A percentile compares a stretch with the other conserved stretches of the same genome.
Conservation (phyloP, 1,140 invertebrate species). For the Triops cancriformis region DNA sequence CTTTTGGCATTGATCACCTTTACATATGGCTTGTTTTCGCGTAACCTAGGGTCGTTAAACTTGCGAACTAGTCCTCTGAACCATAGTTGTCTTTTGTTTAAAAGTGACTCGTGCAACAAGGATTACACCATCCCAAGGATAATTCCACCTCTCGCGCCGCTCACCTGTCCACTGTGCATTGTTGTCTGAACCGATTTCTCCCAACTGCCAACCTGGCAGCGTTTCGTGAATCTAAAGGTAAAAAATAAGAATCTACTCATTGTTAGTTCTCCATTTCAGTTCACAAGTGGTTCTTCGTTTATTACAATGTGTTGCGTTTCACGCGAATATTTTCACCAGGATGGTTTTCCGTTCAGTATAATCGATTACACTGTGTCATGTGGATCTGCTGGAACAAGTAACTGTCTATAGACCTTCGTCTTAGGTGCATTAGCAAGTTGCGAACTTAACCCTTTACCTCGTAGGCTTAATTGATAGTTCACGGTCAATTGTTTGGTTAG, state of each 20-base stretch:
- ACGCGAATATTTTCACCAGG: too few relatives aligned
- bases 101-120: neutral
- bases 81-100: neutral
- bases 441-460: neutral
- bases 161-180: neutral
- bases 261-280: too few relatives aligned
- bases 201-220: neutral
- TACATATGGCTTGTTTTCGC: neutral
- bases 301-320: too few relatives aligned
- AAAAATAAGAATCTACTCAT: neutral
- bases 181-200: neutral
- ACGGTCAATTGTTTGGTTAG: neutral
- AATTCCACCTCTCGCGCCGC: neutral
- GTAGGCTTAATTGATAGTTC: neutral
- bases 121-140: slow-evolving; percentile 11
- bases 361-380: too few relatives aligned
- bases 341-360: too few relatives aligned
- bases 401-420: too few relatives aligned
- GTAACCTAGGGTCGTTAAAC: neutral
- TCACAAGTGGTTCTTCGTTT: too few relatives aligned
- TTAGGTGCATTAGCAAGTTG: too few relatives aligned
- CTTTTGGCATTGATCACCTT: neutral
- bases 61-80: neutral
- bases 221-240: neutral
- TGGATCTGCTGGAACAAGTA: too few relatives aligned